Percentiles rank a stretch among this genome's conserved stretches.
Conservation (phyloP, 2,113 vertebrate genomes). For the Brachypteracias leptosomus region DNA sequence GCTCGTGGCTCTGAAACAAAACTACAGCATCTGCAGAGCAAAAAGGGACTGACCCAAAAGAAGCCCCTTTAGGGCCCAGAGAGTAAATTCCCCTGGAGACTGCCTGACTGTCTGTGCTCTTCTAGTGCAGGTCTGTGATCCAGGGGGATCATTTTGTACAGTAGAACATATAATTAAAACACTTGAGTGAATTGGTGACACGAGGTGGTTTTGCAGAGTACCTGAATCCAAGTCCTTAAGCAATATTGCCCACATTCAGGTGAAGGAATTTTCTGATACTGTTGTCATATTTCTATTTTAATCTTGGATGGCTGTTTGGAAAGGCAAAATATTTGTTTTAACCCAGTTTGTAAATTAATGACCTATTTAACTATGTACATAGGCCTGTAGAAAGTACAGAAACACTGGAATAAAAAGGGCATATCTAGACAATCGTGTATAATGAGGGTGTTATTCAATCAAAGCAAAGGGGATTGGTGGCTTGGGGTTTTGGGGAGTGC, state of each 20-base stretch:
- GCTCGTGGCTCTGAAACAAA: not conserved
- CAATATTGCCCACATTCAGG: not conserved
- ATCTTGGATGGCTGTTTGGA: not conserved
- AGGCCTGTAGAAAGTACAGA: constrained; percentile 3
- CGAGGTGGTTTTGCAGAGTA: not conserved
- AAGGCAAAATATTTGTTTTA: not conserved
- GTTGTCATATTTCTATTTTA: not conserved
- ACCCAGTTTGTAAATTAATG: constrained; percentile 41
- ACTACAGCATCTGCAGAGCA: not conserved
- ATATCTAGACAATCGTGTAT: not conserved
- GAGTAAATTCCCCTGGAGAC: not conserved
- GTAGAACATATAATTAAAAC: not conserved
- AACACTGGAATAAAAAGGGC: constrained; percentile 59
- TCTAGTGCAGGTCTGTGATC: not conserved
- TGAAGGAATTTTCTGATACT: constrained; percentile 13
- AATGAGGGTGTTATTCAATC: not conserved
- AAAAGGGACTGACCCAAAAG: not conserved
- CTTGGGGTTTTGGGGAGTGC: not conserved
- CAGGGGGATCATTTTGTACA: not conserved
- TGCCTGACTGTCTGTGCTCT: not conserved
- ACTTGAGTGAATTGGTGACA: accelerated
- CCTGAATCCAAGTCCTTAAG: not conserved
- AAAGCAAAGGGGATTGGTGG: not conserved
- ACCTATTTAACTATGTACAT: constrained; percentile 54
- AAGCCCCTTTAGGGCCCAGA: not conserved